Conservation (phyloP, 2,113 vertebrate species). For the Oryctolagus cuniculus region mOryCun1.1 NC_091442.1:29681001-29681500, state of each 20-base stretch:
- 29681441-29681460: neutral
- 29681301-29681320: neutral
- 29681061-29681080: neutral
- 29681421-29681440: neutral
- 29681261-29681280: neutral
- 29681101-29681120: neutral
- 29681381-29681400: neutral
- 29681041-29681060: neutral
- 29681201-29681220: neutral
- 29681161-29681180: neutral
- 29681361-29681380: neutral
- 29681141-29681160: neutral
- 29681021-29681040: neutral
- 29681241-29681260: neutral
- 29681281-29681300: neutral
- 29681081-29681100: neutral
- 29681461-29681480: neutral
- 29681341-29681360: neutral
- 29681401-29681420: neutral
- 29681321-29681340: neutral
- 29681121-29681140: neutral
- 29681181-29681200: neutral
- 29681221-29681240: neutral
- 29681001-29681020: neutral
- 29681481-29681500: neutral